phyloP scores from a whole-genome alignment of 2,113 vertebrate species.

The Maccullochella peelii region DNA sequence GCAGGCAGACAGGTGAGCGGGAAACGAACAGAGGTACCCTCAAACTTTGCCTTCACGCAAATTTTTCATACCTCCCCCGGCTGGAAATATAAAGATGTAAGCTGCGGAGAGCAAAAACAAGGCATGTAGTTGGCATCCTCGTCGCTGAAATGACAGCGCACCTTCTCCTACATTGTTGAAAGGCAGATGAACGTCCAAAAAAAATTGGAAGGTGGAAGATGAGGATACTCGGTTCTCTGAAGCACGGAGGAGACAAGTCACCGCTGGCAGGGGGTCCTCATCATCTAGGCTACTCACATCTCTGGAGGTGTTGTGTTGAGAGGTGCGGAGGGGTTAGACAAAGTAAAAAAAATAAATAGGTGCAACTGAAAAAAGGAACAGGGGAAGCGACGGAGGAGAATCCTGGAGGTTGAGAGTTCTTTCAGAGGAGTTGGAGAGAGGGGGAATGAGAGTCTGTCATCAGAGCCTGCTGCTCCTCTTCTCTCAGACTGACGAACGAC shows the following conservation, averaged over 20 bases:
- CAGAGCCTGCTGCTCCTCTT: constrained; percentile 72
- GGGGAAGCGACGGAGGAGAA: constrained; percentile 35
- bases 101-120: constrained; percentile 34
- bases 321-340: constrained; percentile 23
- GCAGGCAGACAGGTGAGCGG: constrained; percentile 72
- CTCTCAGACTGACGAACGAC: constrained; percentile 81
- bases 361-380: constrained; percentile 60
- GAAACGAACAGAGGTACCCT: constrained; percentile 58
- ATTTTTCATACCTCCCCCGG: constrained; percentile 44
- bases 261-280: constrained; percentile 60
- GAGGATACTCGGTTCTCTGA: constrained; percentile 44
- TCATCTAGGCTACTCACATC: constrained; percentile 64
- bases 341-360: constrained; percentile 23
- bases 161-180: constrained; percentile 69
- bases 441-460: constrained; percentile 63
- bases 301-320: constrained; percentile 45
- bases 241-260: constrained; percentile 65
- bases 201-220: constrained; percentile 23
- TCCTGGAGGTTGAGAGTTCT: constrained; percentile 60
- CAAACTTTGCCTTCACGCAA: constrained; percentile 82
- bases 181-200: constrained; percentile 43
- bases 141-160: constrained; percentile 71
- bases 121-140: constrained; percentile 71
- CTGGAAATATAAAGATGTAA: constrained; percentile 43
- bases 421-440: constrained; percentile 67